Evolutionary conservation across 2,888 invertebrate genomes (phyloP).

Genomic region (Drosophila niveifrons): DNA sequence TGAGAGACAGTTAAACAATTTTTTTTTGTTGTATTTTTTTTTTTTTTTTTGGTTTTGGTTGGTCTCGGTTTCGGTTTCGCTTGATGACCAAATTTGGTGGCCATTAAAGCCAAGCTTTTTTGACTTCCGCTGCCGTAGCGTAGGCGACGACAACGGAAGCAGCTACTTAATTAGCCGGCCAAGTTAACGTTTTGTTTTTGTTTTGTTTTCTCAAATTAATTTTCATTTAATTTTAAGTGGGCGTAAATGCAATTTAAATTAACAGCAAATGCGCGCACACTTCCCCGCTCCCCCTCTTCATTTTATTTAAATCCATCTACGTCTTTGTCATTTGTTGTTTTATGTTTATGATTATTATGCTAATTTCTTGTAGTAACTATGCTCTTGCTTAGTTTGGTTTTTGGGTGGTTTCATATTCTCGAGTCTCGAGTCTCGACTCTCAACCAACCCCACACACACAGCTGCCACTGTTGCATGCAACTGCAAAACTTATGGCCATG

Average conservation of each 20-base stretch:
- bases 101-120: slow-evolving; percentile 73
- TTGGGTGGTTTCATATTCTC: slow-evolving; percentile 4
- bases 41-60: background rate
- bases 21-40: too few species aligned
- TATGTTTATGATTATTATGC: slow-evolving; percentile 47
- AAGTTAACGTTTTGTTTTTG: slow-evolving; percentile 56
- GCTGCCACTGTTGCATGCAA: slow-evolving; percentile 11
- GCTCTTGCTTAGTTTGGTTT: slow-evolving; percentile 5
- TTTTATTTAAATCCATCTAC: background rate
- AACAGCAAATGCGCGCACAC: slow-evolving; percentile 56
- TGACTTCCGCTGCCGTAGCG: slow-evolving; percentile 62
- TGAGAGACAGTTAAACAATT: slow-evolving; percentile 22
- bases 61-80: slow-evolving; percentile 57
- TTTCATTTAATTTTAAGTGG: slow-evolving; percentile 77
- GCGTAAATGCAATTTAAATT: slow-evolving; percentile 79
- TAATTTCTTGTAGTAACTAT: slow-evolving; percentile 33
- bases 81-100: slow-evolving; percentile 66
- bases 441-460: slow-evolving; percentile 3
- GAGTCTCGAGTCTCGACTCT: too few species aligned
- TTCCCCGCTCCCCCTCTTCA: slow-evolving; percentile 3
- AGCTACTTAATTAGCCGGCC: slow-evolving; percentile 50
- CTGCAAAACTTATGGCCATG: slow-evolving; percentile 20
- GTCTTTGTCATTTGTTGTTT: background rate
- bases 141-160: slow-evolving; percentile 37
- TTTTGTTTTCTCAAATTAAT: slow-evolving; percentile 55